These are phyloP conservation scores for Cephus pygmeus DNA, from an alignment of 2,888 invertebrate species.

Conservation along the genomic window DNA sequence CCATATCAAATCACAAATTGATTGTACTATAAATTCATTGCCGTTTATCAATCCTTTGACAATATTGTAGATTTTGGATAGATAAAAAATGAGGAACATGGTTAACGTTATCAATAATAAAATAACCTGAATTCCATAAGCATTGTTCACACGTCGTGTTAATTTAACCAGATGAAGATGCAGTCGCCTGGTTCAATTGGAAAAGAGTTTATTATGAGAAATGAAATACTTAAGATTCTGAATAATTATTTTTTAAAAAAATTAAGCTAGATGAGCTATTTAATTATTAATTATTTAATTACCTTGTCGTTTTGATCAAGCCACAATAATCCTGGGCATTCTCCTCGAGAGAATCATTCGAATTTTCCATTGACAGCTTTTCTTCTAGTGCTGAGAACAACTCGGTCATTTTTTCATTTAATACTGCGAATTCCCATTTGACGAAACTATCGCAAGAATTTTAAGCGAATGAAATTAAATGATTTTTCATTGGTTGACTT, in stretches of 20 bases:
- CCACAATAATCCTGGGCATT: neutral
- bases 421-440: neutral
- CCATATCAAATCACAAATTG: no score
- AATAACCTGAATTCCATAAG: no score
- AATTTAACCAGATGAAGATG: no score
- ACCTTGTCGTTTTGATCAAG: neutral
- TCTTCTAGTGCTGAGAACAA: neutral
- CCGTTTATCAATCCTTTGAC: no score
- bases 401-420: neutral
- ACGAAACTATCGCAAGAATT: neutral
- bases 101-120: no score
- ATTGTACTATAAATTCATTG: rapidly evolving
- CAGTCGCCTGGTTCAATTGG: no score
- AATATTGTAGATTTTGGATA: no score
- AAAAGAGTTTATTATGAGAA: no score
- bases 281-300: neutral
- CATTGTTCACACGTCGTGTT: no score
- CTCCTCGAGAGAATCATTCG: neutral
- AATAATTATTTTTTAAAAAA: no score
- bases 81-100: rapidly evolving
- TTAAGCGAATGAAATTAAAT: neutral
- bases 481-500: neutral
- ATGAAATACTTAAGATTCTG: no score
- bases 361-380: neutral
- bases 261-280: no score